These are phyloP conservation scores for Chironomus tepperi DNA, from an alignment of 1,140 invertebrate genomes.

Conservation along the genomic window DNA sequence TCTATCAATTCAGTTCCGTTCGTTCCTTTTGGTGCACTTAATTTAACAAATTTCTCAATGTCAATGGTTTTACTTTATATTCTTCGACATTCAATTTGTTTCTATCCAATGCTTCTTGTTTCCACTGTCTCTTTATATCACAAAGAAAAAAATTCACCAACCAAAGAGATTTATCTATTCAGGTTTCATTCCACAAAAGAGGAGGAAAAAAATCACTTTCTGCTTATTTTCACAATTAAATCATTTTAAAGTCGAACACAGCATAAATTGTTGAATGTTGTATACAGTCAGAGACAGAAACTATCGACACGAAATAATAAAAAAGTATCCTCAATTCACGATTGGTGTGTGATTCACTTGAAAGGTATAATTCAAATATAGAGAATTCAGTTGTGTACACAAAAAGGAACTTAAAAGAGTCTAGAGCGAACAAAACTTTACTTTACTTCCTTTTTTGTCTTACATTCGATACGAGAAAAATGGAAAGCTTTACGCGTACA, in stretches of 20 bases:
- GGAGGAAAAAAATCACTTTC: background rate
- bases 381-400: background rate
- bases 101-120: background rate
- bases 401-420: background rate
- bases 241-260: background rate
- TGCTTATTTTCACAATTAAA: conserved; percentile 14
- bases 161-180: background rate
- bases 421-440: background rate
- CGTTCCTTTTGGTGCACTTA: background rate
- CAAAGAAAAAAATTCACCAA: background rate
- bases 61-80: background rate
- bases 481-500: conserved; percentile 11
- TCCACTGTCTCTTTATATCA: background rate
- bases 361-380: background rate
- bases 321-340: too few relatives aligned
- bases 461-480: background rate
- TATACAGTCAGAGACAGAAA: background rate
- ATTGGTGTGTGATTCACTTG: background rate
- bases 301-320: background rate
- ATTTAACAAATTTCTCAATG: conserved; percentile 14
- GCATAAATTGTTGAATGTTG: background rate
- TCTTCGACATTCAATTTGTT: background rate
- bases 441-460: background rate
- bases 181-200: background rate
- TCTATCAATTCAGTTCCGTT: background rate